Base-by-base conservation (phyloP, 2,113 vertebrate species). In the Syngnathus typhle region DNA sequence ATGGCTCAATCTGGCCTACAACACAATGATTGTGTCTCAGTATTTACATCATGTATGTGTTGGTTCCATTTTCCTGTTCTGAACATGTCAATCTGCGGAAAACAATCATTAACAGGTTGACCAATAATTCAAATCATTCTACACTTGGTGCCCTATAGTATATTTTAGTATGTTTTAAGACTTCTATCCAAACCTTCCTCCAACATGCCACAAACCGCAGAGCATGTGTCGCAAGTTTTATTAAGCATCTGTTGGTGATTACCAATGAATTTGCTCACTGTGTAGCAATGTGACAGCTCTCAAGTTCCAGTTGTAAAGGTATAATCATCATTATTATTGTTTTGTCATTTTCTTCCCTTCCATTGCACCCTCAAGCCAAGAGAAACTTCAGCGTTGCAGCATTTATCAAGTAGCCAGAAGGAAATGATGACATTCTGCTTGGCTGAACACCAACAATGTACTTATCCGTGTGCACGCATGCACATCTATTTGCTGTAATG, bases 311-410 rank as follows among this genome's bases (percentile, higher is more conserved):
- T 71, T 86, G 85, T 82, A 66, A 87, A 84, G 79, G 70, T 78
- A 81, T 88, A 85, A 90, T 89, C 87, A 89, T 89, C 87, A 87
- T 86, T 78, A 87, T 87, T 87, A 84, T 82, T 83, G 71, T 72
- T 67, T 79, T 77, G 58, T 73, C 69, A 69, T 43, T 19, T 66
- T 60, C 70, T 64, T 49, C 7, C 70, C 54, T 69, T 71, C 64
- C 51, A 54, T 60, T 10, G 55, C 64, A 60, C 64, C 56, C 76
- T 72, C n/a, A 67, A 64, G 83, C 82, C 77, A 2, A 51, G 55
- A 82, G 85, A 79, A 54, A 70, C 71, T 65, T 65, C 60, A 58
- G 74, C 76, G 80, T 85, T 82, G 67, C 79, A 82, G 65, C 8
- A 7, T 46, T 73, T 81, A 73, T 82, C 82, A 80, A 64, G 6